These are phyloP conservation scores for Hemiprocne comata DNA, from an alignment of 2,113 vertebrate species.

Conservation along the genomic window DNA sequence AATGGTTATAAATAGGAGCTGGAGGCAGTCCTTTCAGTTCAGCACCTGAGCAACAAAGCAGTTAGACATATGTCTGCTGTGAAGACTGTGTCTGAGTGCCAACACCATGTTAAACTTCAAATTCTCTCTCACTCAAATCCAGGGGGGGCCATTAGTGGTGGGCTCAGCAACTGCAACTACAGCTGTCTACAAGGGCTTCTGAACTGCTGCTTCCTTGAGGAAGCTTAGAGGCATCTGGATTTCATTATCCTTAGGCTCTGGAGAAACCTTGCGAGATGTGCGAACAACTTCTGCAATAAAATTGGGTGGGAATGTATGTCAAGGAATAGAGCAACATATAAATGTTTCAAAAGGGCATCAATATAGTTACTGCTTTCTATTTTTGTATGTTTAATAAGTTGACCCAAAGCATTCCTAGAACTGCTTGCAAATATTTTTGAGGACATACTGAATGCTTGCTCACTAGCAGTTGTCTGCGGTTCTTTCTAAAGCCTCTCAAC, in stretches of 20 bases:
- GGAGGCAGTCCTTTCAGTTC: not conserved
- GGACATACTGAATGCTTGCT: not conserved
- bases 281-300: not conserved
- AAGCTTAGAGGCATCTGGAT: not conserved
- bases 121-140: not conserved
- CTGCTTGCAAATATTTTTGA: not conserved
- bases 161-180: not conserved
- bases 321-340: not conserved
- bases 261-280: not conserved
- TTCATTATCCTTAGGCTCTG: not conserved
- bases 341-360: not conserved
- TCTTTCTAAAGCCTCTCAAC: not conserved
- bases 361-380: not conserved
- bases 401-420: not conserved
- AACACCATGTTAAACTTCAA: not conserved
- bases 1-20: not conserved
- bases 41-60: not conserved
- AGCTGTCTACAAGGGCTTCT: not conserved
- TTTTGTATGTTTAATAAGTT: not conserved
- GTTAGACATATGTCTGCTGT: not conserved
- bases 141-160: not conserved
- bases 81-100: not conserved
- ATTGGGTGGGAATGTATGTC: not conserved
- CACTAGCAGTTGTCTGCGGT: not conserved
- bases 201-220: not conserved